Conservation (phyloP, 2,113 vertebrate species). For the Tupaia chinensis region DNA sequence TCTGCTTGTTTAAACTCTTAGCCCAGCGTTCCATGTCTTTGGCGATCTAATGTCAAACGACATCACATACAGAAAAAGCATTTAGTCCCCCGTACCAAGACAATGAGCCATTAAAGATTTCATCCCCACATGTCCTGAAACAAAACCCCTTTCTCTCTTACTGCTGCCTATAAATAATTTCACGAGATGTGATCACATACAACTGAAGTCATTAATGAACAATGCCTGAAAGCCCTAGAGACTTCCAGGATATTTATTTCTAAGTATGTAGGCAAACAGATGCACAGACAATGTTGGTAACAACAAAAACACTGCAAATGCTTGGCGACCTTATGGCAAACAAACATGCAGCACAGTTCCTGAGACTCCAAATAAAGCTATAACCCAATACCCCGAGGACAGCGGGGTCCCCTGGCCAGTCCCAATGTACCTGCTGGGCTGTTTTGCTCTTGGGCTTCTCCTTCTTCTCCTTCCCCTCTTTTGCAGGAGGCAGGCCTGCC, state of each 20-base stretch:
- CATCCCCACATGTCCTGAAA: not conserved
- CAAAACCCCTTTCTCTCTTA: not conserved
- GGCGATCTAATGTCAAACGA: conserved; percentile 91
- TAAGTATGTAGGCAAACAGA: not conserved
- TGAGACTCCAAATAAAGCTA: conserved; percentile 21
- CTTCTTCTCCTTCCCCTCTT: conserved; percentile 96
- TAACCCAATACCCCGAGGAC: not conserved
- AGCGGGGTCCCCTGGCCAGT: not conserved
- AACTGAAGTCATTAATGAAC: not conserved
- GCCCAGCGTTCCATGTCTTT: conserved; percentile 99
- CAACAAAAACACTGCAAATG: not conserved
- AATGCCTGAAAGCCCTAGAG: not conserved
- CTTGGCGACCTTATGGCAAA: not conserved
- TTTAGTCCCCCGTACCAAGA: not conserved
- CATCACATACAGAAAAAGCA: not conserved
- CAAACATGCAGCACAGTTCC: not conserved
- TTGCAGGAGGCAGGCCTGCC: conserved; percentile 81
- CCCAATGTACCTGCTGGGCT: conserved; percentile 94
- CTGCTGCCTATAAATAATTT: not conserved
- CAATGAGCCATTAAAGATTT: not conserved
- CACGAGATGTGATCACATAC: not conserved
- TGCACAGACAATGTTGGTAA: not conserved
- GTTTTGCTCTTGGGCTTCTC: conserved; percentile 99
- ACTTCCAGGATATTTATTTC: not conserved
- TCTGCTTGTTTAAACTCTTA: conserved; percentile 99